Conservation (phyloP, 2,888 invertebrate species). For the Xanthia togata region DNA sequence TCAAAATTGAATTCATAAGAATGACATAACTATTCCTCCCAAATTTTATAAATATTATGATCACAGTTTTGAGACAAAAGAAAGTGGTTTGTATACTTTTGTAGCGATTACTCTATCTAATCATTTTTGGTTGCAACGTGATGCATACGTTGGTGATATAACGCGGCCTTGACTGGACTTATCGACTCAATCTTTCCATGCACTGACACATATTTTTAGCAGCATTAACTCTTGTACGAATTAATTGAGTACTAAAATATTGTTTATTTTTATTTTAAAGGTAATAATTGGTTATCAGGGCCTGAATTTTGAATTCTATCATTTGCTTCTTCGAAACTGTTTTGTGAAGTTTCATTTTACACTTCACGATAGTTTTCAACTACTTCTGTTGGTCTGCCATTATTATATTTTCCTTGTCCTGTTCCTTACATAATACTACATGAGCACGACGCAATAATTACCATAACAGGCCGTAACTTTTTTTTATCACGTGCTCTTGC, state of each 20-base stretch:
- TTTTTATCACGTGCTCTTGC: slow-evolving; percentile 29
- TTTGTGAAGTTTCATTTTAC: neutral
- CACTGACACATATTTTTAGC: slow-evolving; percentile 76
- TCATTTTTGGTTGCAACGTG: slow-evolving; percentile 76
- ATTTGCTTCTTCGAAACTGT: neutral
- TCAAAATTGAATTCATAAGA: neutral
- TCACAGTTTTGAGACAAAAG: slow-evolving; percentile 36
- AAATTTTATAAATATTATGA: slow-evolving; percentile 11
- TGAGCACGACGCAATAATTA: slow-evolving; percentile 53
- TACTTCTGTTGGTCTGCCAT: neutral
- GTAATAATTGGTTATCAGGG: neutral
- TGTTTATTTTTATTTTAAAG: neutral
- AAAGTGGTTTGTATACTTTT: slow-evolving; percentile 59
- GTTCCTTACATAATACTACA: slow-evolving; percentile 23
- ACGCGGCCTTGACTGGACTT: slow-evolving; percentile 82
- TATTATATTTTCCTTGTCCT: slow-evolving; percentile 7
- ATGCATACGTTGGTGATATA: slow-evolving; percentile 77
- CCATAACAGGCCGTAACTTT: slow-evolving; percentile 48
- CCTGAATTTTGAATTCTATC: slow-evolving; percentile 1
- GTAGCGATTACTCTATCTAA: slow-evolving; percentile 79
- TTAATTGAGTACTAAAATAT: slow-evolving; percentile 15
- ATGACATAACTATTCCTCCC: neutral
- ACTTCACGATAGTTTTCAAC: neutral
- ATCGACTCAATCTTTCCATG: slow-evolving; percentile 78
- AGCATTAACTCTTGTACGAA: slow-evolving; percentile 18